A percentile compares a stretch with the other conserved stretches of the same genome.
phyloP scores from a whole-genome alignment of 30 jellyfish, hydroid and myxozoan species.

The Clytia hemisphaerica region DNA sequence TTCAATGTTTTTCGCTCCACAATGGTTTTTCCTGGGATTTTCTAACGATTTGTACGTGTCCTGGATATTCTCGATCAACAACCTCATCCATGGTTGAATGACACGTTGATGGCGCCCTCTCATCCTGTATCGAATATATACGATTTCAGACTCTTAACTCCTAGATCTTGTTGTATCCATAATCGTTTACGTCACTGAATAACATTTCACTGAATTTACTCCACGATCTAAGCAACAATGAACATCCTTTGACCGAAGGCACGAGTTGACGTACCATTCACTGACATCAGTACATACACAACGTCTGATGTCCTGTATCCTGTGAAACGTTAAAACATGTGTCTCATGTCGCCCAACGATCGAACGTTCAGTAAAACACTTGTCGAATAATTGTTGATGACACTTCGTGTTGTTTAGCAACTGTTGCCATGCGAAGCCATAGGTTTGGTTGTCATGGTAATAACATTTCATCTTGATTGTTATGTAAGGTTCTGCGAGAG shows the following conservation, averaged over 20 bases:
- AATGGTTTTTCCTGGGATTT: too few species aligned
- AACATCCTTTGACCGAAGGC: slow-evolving; percentile 20
- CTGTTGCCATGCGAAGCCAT: slow-evolving; percentile 67
- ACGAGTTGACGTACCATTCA: slow-evolving; percentile 52
- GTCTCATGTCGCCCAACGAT: slow-evolving; percentile 67
- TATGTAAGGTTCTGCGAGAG: slow-evolving; percentile 69
- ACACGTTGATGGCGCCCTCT: too few species aligned
- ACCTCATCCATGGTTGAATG: too few species aligned
- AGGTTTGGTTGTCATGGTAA: slow-evolving; percentile 60
- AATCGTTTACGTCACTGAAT: too few species aligned
- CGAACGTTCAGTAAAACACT: slow-evolving; percentile 65
- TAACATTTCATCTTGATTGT: slow-evolving; percentile 79
- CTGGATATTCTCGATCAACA: too few species aligned
- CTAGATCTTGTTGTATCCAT: too few species aligned
- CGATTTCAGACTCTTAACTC: too few species aligned
- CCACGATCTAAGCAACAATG: slow-evolving; percentile 71
- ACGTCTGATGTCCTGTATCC: slow-evolving; percentile 37
- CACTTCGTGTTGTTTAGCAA: slow-evolving; percentile 40
- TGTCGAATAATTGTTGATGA: slow-evolving; percentile 41
- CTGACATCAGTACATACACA: slow-evolving; percentile 46
- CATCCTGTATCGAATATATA: too few species aligned
- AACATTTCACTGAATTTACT: slow-evolving; percentile 37
- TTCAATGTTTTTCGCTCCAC: too few species aligned
- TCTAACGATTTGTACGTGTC: too few species aligned
- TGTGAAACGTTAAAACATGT: slow-evolving; percentile 60